Evolutionary conservation across 2,797 vertebrate genomes (phyloP).

Genomic region (Typhlichthys eigenmanni): DNA sequence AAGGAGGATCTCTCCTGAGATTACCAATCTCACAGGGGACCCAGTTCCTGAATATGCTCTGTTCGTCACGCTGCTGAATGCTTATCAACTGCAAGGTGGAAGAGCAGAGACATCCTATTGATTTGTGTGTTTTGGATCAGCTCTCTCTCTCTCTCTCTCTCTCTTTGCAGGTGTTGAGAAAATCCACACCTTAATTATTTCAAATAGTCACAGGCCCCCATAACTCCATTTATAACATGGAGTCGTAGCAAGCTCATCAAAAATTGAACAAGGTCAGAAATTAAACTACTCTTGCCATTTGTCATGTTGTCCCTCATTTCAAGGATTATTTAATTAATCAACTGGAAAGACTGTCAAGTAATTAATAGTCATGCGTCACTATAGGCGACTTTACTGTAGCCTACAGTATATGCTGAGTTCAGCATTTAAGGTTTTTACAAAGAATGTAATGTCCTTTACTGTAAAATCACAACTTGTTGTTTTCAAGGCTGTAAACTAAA

Average conservation of each 20-base stretch:
- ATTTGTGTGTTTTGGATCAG: slow-evolving; percentile 48
- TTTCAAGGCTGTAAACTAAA: background rate
- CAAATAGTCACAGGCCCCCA: slow-evolving; percentile 69
- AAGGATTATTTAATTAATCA: slow-evolving; percentile 79
- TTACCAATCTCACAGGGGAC: slow-evolving; percentile 41
- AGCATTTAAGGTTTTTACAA: slow-evolving; percentile 39
- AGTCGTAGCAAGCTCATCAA: slow-evolving; percentile 78
- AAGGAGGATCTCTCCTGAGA: slow-evolving; percentile 67
- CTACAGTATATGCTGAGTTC: slow-evolving; percentile 36
- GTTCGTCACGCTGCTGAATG: slow-evolving; percentile 50
- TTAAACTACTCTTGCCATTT: slow-evolving; percentile 77
- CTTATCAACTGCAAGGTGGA: slow-evolving; percentile 49
- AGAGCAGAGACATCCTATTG: slow-evolving; percentile 38
- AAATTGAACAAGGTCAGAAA: slow-evolving; percentile 83
- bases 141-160: background rate
- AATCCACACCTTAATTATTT: slow-evolving; percentile 70
- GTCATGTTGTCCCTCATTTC: slow-evolving; percentile 79
- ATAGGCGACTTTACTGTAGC: slow-evolving; percentile 36
- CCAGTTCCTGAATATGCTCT: slow-evolving; percentile 53
- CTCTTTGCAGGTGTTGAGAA: slow-evolving; percentile 48
- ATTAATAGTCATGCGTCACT: slow-evolving; percentile 63
- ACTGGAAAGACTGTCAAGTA: slow-evolving; percentile 66
- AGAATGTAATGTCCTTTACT: no score
- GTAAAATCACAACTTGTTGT: background rate
- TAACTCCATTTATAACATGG: slow-evolving; percentile 74